Evolutionary conservation across 2,113 vertebrate species (phyloP), one percentile per base, ranked within the genome.

Genomic region (Hemiscyllium ocellatum): DNA sequence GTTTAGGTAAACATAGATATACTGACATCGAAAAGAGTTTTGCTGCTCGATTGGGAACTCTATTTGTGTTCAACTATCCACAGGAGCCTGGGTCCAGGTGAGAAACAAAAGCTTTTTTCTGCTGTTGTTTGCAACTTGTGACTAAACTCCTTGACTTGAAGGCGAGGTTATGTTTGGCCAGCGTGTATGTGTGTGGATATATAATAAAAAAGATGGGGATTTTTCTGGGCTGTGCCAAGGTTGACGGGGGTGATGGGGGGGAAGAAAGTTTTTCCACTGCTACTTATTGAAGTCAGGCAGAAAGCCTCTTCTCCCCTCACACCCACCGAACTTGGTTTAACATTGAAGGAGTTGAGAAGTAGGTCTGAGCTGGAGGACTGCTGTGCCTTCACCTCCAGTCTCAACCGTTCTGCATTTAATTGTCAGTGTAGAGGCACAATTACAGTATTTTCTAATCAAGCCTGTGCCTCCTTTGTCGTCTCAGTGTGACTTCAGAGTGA

Each of bases 61-160:
- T 65, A 22, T 37, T 68, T 80, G 96, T 87, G 85, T 91, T 91
- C 61, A 94, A 61, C 86, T 85, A 61, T 33, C 72, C 56, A 56
- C 61, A 76, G 37, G 95, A 95, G 12, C 76, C 56, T 94, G 69
- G 89, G 72, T 96, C 83, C 96, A 96, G 96, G 95, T 96, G 96
- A 95, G 96, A 95, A 61, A 95, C 89, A 69, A 7, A 61, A 61
- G 12, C 13, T 42, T 52, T 72, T 47, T 95, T 29, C 0, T 95
- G 50, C 0, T 61, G 10, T 56, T 50, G 17, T 8, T 87, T 3
- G n/a, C n/a, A 91, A 91, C 56, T 91, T 65, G n/a, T 37, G 26
- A 90, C 52, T 90, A 52, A 61, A 17, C 29, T 66, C 0, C n/a
- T 66, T 93, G 56, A 50, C 80, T 47, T 47, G 20, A 83, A 83